Evolutionary conservation across 2,113 vertebrate genomes (phyloP).

Genomic region (Guaruba guarouba): DNA sequence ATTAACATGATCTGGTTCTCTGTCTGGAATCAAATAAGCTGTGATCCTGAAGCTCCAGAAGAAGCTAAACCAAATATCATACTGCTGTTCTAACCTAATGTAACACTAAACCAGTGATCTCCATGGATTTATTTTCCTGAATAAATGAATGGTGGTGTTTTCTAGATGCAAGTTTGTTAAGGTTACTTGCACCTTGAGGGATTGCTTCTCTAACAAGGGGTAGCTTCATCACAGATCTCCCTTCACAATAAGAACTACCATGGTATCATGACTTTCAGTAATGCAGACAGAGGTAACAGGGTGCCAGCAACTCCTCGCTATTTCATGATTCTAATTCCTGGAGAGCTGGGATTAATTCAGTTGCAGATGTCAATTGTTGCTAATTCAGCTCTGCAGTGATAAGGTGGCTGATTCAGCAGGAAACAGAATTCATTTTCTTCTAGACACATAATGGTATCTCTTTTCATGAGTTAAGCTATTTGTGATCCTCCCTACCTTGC

Average conservation of each 20-base stretch:
- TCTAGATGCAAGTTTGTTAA: neutral
- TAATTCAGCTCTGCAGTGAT: conserved; percentile 1
- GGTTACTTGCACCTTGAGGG: neutral
- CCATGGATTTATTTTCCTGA: neutral
- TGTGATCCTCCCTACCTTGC: conserved; percentile 13
- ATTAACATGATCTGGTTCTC: neutral
- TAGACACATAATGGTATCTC: neutral
- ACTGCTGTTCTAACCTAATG: neutral
- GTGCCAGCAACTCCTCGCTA: rapidly evolving
- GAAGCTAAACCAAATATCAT: neutral
- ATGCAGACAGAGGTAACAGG: neutral
- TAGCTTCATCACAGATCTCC: neutral
- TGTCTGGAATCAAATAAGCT: neutral
- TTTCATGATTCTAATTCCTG: conserved; percentile 25
- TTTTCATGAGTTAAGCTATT: conserved; percentile 31
- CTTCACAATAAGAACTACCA: neutral
- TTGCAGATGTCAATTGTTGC: neutral
- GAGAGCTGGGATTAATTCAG: conserved; percentile 35
- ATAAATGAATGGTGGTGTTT: neutral
- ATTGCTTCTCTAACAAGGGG: neutral
- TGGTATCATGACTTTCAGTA: neutral
- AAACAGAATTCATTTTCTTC: conserved; percentile 9
- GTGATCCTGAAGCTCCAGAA: neutral
- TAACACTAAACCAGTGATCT: neutral
- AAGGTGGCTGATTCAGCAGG: conserved; percentile 35